Percentiles rank a stretch among this genome's conserved stretches.
phyloP scores from a whole-genome alignment of 2,888 invertebrate species.

The Noctuana brunneofusca region DNA sequence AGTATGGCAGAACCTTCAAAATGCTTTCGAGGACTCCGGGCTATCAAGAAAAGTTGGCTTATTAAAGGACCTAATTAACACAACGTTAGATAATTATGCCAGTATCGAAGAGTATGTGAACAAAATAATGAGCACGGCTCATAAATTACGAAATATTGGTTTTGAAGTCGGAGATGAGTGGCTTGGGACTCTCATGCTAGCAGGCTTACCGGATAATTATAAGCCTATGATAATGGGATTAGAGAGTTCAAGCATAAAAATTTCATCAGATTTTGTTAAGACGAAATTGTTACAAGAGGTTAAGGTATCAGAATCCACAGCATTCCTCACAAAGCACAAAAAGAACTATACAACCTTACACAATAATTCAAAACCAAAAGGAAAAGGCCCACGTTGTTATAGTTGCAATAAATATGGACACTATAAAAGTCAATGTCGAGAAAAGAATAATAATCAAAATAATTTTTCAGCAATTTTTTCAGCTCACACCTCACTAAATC shows the following conservation, averaged over 20 bases:
- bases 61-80: background rate
- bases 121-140: background rate
- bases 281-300: slow-evolving; percentile 1
- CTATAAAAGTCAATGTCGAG: background rate
- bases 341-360: background rate
- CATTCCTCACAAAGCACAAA: background rate
- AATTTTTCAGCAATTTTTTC: slow-evolving; percentile 38
- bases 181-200: background rate
- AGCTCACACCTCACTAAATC: slow-evolving; percentile 19
- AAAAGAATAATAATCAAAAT: background rate
- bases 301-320: background rate
- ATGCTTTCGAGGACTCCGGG: background rate
- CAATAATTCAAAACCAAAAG: background rate
- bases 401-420: slow-evolving; percentile 4
- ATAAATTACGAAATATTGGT: background rate
- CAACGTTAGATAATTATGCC: background rate
- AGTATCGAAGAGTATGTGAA: background rate
- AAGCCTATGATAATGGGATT: slow-evolving; percentile 2
- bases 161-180: background rate
- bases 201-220: background rate
- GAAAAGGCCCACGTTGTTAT: slow-evolving; percentile 2
- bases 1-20: background rate
- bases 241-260: background rate
- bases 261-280: background rate
- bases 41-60: background rate